Evolutionary conservation across 2,888 invertebrate genomes (phyloP).

Genomic region (Oeneis ivallda): DNA sequence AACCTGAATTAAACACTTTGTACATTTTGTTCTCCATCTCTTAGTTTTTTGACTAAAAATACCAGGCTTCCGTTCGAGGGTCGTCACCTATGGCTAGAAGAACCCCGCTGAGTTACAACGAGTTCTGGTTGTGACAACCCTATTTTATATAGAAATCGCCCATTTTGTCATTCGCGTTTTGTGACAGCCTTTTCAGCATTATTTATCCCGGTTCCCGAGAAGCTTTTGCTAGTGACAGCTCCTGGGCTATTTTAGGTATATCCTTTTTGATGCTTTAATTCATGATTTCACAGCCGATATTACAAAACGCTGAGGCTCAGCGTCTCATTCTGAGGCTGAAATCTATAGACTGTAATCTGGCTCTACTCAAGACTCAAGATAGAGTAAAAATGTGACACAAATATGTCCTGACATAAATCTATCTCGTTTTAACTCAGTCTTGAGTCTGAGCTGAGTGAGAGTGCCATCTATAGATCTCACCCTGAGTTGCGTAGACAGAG

Average conservation of each 20-base stretch:
- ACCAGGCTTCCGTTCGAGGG: conserved; percentile 24
- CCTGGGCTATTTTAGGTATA: not conserved
- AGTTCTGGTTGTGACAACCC: conserved; percentile 64
- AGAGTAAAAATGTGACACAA: too few relatives aligned
- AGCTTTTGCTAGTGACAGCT: conserved; percentile 9
- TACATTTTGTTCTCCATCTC: not conserved
- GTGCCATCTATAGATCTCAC: too few relatives aligned
- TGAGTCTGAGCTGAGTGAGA: too few relatives aligned
- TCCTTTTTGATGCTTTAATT: not conserved
- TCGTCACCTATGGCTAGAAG: conserved; percentile 33
- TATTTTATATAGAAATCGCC: conserved; percentile 53
- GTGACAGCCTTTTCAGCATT: conserved; percentile 33
- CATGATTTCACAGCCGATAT: not conserved
- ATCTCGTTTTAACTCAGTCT: too few relatives aligned
- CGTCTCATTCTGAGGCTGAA: too few relatives aligned
- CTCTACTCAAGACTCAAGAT: too few relatives aligned
- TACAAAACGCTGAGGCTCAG: too few relatives aligned
- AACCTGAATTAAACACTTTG: not conserved
- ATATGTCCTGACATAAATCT: too few relatives aligned
- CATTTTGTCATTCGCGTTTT: conserved; percentile 48
- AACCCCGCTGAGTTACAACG: conserved; percentile 51
- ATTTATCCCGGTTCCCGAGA: conserved; percentile 6
- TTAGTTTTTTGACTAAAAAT: conserved; percentile 8
- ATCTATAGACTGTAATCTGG: too few relatives aligned
- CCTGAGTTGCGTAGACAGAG: too few relatives aligned